These are phyloP conservation scores for Anthrax anthrax DNA, from an alignment of 2,888 invertebrate genomes.

Conservation along the genomic window DNA sequence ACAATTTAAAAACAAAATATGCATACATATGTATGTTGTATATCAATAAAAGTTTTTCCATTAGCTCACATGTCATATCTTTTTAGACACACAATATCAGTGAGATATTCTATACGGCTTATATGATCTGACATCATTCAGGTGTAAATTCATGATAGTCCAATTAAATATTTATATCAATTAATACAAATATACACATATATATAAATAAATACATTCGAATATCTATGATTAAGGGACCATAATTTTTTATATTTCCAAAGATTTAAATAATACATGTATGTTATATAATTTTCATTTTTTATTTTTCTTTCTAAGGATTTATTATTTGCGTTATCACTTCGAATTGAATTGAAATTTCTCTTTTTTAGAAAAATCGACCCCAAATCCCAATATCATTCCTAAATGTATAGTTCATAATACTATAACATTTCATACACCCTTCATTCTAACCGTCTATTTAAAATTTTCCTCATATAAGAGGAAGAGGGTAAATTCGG, in stretches of 20 bases:
- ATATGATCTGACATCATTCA: constrained; percentile 5
- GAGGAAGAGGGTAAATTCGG: not conserved
- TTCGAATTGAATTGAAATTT: constrained; percentile 2
- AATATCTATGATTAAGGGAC: no score
- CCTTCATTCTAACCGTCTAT: not conserved
- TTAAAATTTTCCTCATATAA: not conserved
- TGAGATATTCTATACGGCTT: no score
- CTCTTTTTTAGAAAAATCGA: constrained; percentile 5
- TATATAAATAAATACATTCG: no score
- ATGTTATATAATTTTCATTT: not conserved
- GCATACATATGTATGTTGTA: not conserved
- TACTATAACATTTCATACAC: constrained; percentile 4
- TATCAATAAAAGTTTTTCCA: no score
- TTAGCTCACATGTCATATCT: no score
- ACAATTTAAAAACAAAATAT: no score
- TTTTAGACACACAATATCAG: no score
- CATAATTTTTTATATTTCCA: no score
- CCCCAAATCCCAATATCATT: constrained; percentile 6
- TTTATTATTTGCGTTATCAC: not conserved
- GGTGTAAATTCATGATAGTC: constrained; percentile 6
- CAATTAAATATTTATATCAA: not conserved
- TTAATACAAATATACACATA: no score
- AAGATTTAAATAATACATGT: no score
- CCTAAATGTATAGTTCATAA: constrained; percentile 1
- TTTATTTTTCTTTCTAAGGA: not conserved